Evolutionary conservation across 2,797 vertebrate species (phyloP).

Genomic region (Diglossa cyanea): DNA sequence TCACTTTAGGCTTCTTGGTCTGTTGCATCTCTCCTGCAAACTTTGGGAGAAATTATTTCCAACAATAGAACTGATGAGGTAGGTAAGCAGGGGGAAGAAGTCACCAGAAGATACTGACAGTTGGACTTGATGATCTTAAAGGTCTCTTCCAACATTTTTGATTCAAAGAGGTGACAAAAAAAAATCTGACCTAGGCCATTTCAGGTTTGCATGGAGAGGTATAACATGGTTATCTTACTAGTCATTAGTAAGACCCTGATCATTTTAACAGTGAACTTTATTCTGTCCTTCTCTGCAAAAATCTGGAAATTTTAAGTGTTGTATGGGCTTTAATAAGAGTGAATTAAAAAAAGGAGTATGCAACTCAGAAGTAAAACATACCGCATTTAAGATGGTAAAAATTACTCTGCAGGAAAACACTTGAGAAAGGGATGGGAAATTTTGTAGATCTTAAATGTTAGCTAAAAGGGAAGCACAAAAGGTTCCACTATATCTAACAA

Average conservation of each 20-base stretch:
- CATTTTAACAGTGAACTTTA: background rate
- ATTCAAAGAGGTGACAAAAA: background rate
- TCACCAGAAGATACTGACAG: background rate
- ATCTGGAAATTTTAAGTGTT: background rate
- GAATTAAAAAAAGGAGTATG: background rate
- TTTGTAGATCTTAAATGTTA: background rate
- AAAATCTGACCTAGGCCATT: background rate
- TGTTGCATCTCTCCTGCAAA: background rate
- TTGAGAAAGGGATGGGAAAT: background rate
- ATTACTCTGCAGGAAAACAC: background rate
- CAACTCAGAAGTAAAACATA: background rate
- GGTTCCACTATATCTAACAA: background rate
- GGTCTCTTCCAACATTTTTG: background rate
- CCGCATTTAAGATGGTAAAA: background rate
- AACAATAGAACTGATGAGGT: background rate
- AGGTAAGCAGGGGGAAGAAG: background rate
- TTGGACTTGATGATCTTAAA: background rate
- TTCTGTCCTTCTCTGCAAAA: background rate
- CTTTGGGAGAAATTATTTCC: background rate
- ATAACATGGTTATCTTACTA: background rate
- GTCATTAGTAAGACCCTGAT: background rate
- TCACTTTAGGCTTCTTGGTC: background rate
- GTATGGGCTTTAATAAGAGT: background rate
- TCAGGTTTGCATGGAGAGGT: background rate
- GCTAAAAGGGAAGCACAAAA: background rate